These are phyloP conservation scores for Noctua janthina DNA, from an alignment of 2,888 invertebrate genomes.

Conservation along the genomic window DNA sequence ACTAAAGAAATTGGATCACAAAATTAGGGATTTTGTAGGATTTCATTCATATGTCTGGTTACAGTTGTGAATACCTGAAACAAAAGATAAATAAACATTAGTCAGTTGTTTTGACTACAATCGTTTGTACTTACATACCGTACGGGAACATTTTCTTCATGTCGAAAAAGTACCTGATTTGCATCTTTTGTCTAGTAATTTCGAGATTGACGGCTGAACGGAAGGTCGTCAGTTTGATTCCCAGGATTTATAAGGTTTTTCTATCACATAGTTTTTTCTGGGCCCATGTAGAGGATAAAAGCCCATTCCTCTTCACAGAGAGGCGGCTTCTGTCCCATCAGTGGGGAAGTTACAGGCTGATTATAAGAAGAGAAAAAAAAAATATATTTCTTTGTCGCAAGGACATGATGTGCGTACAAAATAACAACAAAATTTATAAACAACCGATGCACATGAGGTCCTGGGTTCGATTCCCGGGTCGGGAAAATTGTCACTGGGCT, in stretches of 20 bases:
- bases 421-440: neutral
- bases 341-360: neutral
- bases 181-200: neutral
- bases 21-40: constrained; percentile 6
- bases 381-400: neutral
- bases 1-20: constrained; percentile 14
- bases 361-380: neutral
- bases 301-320: neutral
- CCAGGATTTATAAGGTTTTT: neutral
- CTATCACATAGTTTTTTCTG: neutral
- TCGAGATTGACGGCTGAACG: neutral
- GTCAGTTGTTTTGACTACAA: neutral
- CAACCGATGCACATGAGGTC: neutral
- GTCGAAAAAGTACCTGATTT: neutral
- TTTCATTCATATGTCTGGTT: constrained; percentile 19
- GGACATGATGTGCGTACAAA: neutral
- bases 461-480: too few relatives aligned
- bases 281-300: neutral
- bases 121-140: neutral
- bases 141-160: neutral
- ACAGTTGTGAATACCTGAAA: constrained; percentile 48
- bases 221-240: neutral
- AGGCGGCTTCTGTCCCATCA: neutral
- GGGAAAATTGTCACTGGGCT: too few relatives aligned
- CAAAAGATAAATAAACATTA: constrained; percentile 36